Evolutionary conservation across 1,140 invertebrate genomes (phyloP).

Genomic region (Melipona quadrifasciata): DNA sequence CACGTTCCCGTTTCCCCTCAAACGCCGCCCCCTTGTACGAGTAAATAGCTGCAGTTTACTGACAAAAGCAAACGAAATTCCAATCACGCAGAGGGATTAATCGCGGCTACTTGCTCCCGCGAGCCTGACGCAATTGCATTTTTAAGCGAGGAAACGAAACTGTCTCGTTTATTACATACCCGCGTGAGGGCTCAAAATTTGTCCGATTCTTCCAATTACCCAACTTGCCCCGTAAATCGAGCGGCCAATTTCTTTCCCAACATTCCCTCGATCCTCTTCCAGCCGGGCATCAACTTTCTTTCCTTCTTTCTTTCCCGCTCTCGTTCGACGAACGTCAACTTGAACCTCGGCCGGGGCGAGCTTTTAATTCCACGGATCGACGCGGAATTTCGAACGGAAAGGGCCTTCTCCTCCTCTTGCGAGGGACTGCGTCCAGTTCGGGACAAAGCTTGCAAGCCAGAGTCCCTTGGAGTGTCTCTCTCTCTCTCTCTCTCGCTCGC

Average conservation of each 20-base stretch:
- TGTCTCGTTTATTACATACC: too few species aligned
- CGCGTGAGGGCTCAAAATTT: too few species aligned
- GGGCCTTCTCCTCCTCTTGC: not conserved
- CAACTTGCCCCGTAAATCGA: not conserved
- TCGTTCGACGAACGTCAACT: constrained; percentile 47
- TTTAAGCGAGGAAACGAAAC: too few species aligned
- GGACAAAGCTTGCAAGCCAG: not conserved
- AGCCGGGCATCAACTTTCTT: constrained; percentile 27
- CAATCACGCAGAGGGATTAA: too few species aligned
- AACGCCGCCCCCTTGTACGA: too few species aligned
- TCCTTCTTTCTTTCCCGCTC: not conserved
- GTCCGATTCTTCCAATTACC: too few species aligned
- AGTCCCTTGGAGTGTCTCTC: not conserved
- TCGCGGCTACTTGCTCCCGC: too few species aligned
- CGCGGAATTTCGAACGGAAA: constrained; percentile 55
- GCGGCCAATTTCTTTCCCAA: constrained; percentile 32
- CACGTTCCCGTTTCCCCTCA: too few species aligned
- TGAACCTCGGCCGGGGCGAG: constrained; percentile 70
- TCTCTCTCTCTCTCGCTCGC: too few species aligned
- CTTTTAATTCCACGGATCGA: constrained; percentile 75
- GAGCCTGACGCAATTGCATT: too few species aligned
- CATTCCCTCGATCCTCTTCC: constrained; percentile 10
- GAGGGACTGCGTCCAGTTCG: not conserved
- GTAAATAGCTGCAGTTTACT: too few species aligned
- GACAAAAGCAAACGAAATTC: too few species aligned